phyloP scores from a whole-genome alignment of 2,113 vertebrate species.

The Mormyrus lacerda region DNA sequence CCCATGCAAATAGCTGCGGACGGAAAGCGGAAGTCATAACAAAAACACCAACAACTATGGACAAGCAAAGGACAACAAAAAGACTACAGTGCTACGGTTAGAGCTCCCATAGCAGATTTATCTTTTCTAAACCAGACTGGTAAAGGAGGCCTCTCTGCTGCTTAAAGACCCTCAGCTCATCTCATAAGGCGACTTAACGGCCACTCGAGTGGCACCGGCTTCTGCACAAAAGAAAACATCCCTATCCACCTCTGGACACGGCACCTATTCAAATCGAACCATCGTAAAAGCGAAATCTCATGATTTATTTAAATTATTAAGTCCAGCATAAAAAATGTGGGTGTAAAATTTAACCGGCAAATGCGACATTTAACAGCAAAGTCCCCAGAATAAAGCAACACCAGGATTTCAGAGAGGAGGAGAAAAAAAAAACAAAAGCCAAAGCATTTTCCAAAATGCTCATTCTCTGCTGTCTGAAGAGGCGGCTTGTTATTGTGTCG shows the following conservation, averaged over 20 bases:
- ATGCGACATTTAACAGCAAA: constrained; percentile 1
- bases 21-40: neutral
- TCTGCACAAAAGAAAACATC: neutral
- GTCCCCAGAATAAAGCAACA: constrained; percentile 45
- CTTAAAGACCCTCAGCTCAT: neutral
- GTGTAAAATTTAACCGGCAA: constrained; percentile 24
- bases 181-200: neutral
- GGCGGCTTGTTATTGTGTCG: neutral
- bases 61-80: neutral
- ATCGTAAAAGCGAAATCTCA: neutral
- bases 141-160: neutral
- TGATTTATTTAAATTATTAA: constrained; percentile 38
- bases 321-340: constrained; percentile 35
- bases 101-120: neutral
- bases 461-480: neutral
- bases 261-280: neutral
- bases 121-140: neutral
- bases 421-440: neutral
- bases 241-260: neutral
- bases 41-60: neutral
- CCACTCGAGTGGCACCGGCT: neutral
- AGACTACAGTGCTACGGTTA: neutral
- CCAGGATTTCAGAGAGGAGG: constrained; percentile 42
- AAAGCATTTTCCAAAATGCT: neutral
- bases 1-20: neutral